Evolutionary conservation across 1,140 invertebrate species (phyloP).

Genomic region (Heterodera carotae): DNA sequence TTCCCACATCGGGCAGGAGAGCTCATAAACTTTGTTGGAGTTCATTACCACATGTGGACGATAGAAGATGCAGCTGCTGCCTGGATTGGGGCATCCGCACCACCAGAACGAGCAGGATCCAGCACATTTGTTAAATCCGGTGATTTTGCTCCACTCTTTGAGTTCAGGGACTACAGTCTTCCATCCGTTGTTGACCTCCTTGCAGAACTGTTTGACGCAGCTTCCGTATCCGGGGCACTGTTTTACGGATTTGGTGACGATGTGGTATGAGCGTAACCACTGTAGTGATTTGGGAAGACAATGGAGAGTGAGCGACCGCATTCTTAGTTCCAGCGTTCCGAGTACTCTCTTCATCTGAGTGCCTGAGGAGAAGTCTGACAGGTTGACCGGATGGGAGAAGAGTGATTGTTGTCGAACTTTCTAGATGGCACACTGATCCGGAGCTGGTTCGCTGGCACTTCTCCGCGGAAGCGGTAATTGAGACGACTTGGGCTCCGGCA

Average conservation of each 20-base stretch:
- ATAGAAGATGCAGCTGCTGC: constrained; percentile 6
- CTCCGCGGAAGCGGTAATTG: background rate
- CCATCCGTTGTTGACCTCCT: constrained; percentile 4
- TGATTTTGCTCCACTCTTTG: background rate
- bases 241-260: background rate
- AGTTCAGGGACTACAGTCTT: constrained; percentile 7
- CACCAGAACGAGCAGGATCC: background rate
- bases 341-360: background rate
- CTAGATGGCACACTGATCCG: background rate
- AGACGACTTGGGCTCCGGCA: background rate
- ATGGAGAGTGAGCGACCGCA: background rate
- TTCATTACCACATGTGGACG: background rate
- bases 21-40: background rate
- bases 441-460: background rate
- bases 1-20: constrained; percentile 17
- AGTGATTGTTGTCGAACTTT: constrained; percentile 4
- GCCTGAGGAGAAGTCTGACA: background rate
- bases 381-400: constrained; percentile 5
- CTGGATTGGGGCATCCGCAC: constrained; percentile 6
- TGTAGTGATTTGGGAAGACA: background rate
- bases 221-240: background rate
- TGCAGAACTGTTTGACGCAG: background rate
- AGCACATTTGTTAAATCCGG: constrained; percentile 8
- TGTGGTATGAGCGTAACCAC: background rate
- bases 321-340: background rate